Conservation (phyloP, 2,888 invertebrate species). For the Platypus cylindrus region DNA sequence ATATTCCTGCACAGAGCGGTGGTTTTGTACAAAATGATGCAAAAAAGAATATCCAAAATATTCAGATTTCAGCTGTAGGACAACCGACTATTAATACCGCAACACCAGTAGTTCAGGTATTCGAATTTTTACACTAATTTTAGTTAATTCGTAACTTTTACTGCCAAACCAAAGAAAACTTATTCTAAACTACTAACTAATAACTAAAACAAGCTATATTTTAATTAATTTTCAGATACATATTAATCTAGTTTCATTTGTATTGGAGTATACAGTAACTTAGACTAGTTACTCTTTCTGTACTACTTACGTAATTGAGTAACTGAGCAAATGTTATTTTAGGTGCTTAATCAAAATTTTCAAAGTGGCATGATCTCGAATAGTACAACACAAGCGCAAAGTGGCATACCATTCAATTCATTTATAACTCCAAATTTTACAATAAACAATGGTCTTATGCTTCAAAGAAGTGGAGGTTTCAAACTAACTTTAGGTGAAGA, state of each 20-base stretch:
- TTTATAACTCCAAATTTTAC: conserved; percentile 33
- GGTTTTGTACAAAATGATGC: conserved; percentile 23
- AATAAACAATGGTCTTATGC: conserved; percentile 33
- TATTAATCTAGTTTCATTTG: too few relatives aligned
- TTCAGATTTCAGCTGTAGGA: conserved; percentile 31
- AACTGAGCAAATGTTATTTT: too few relatives aligned
- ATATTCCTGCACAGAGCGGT: conserved; percentile 10
- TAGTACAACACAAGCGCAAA: conserved; percentile 24
- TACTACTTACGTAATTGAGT: too few relatives aligned
- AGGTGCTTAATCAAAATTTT: conserved; percentile 34
- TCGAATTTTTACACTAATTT: too few relatives aligned
- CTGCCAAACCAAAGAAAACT: too few relatives aligned
- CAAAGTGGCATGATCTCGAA: conserved; percentile 30
- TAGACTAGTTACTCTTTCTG: too few relatives aligned
- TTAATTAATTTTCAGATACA: too few relatives aligned
- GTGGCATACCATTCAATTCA: conserved; percentile 29
- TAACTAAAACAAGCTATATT: too few relatives aligned
- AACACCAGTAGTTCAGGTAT: conserved; percentile 32
- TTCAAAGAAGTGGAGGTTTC: conserved; percentile 46
- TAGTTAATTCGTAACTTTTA: too few relatives aligned
- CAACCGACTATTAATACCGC: conserved; percentile 28
- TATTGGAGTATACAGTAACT: too few relatives aligned
- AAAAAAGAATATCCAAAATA: conserved; percentile 30
- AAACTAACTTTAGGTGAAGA: conserved; percentile 55
- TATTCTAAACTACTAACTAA: too few relatives aligned